A percentile compares a stretch with the other conserved stretches of the same genome.
These are phyloP conservation scores for Spodoptera exigua DNA, from an alignment of 2,888 invertebrate genomes.

Conservation along the genomic window DNA sequence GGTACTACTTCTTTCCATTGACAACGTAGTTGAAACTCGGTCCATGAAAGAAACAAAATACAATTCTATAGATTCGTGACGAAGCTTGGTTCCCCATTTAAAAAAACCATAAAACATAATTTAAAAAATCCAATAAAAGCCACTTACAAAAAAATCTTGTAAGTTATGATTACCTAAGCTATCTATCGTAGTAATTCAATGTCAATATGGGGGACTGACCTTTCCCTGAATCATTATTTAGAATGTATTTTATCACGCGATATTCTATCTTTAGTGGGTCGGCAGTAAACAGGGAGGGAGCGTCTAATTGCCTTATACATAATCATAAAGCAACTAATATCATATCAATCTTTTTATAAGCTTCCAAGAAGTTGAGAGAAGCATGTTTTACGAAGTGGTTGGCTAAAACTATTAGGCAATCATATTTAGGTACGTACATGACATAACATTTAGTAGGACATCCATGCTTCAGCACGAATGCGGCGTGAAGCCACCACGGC, in stretches of 20 bases:
- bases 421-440: too few species aligned
- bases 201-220: constrained; percentile 3
- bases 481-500: too few species aligned
- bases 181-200: background rate
- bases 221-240: constrained; percentile 9
- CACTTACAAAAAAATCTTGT: background rate
- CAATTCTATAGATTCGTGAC: too few species aligned
- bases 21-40: too few species aligned
- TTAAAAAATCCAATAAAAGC: too few species aligned
- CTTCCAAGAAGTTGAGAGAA: background rate
- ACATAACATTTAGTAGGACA: too few species aligned
- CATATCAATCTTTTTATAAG: constrained; percentile 29
- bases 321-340: constrained; percentile 25
- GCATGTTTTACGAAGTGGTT: background rate
- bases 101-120: too few species aligned
- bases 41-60: too few species aligned
- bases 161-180: background rate
- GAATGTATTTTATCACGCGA: constrained; percentile 33
- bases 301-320: constrained; percentile 35
- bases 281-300: constrained; percentile 28
- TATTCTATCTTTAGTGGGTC: constrained; percentile 23
- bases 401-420: too few species aligned
- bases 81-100: too few species aligned
- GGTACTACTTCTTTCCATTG: too few species aligned
- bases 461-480: too few species aligned